Base-by-base conservation (phyloP, 2,113 vertebrate genomes). In the Tragelaphus scriptus region DNA sequence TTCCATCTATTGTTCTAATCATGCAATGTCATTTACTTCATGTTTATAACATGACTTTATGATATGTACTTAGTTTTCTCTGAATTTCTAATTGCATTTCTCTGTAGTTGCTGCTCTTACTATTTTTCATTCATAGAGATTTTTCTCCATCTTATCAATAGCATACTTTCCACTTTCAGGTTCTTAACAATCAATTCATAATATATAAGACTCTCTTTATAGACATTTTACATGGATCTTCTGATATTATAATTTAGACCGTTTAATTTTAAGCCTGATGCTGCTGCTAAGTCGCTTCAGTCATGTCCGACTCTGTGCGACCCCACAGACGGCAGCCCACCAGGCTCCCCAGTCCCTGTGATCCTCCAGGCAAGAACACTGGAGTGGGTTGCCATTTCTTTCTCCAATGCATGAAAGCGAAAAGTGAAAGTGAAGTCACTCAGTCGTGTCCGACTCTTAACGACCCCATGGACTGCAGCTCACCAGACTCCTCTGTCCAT, bases 1-100 rank as follows among this genome's bases (percentile, higher is more conserved):
- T 97, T 93, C 53, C 55, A 89, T 85, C 82, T 88, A 51, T 71
- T 77, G 86, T 32, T 95, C 77, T 79, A 77, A 93, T 75, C 80
- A 84, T 40, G n/a, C 25, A 53, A 30, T n/a, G 12, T n/a, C 71
- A 75, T 88, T 94, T 55, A 36, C 56, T 92, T 96, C 81, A 51
- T 90, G 88, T 92, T 94, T 82, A 53, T 75, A 90, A 47, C 28
- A 61, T 81, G 65, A 87, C 26, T 85, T 81, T 90, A 88, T 97
- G 53, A 40, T 7, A 40, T 44, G 2, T 2, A 90, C 17, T 96
- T 56, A 23, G 55, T 71, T 96, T 97, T 97, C 85, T 85, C 85
- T 80, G 58, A 81, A 59, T 81, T 90, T 95, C 90, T 95, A 81
- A 88, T 61, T 85, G 26, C 55, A 81, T 94, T 85, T 90, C 87